phyloP scores from a whole-genome alignment of 2,113 vertebrate species.

The Equus przewalskii region DNA sequence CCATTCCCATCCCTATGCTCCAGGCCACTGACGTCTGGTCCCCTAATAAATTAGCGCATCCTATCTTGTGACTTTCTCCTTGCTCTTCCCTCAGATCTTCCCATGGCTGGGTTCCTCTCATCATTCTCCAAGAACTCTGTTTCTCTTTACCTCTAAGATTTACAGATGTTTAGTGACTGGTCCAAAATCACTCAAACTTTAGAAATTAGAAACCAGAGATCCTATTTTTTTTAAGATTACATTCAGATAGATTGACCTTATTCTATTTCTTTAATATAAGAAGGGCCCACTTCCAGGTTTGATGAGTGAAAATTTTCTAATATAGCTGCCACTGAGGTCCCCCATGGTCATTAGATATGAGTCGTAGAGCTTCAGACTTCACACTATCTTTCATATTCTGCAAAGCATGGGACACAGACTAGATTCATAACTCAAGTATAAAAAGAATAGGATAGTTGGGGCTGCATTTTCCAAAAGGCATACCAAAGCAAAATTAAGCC shows the following conservation, averaged over 20 bases:
- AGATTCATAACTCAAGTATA: constrained; percentile 74
- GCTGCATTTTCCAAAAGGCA: constrained; percentile 48
- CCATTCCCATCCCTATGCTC: not conserved
- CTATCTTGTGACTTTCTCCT: not conserved
- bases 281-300: constrained; percentile 45
- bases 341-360: constrained; percentile 8
- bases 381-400: constrained; percentile 65
- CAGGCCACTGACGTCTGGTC: not conserved
- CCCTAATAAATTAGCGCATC: not conserved
- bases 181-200: not conserved
- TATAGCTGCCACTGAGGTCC: not conserved
- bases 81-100: not conserved
- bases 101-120: not conserved
- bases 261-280: constrained; percentile 34
- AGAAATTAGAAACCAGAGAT: not conserved
- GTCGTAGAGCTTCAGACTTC: not conserved
- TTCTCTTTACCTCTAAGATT: not conserved
- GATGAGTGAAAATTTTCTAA: constrained; percentile 40
- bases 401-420: constrained; percentile 54
- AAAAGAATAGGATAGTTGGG: constrained; percentile 66
- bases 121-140: not conserved
- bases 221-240: not conserved
- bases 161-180: not conserved
- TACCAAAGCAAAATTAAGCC: constrained; percentile 74
- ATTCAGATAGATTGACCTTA: not conserved